These are phyloP conservation scores for Thymelicus sylvestris DNA, from an alignment of 2,888 invertebrate species.

Conservation along the genomic window DNA sequence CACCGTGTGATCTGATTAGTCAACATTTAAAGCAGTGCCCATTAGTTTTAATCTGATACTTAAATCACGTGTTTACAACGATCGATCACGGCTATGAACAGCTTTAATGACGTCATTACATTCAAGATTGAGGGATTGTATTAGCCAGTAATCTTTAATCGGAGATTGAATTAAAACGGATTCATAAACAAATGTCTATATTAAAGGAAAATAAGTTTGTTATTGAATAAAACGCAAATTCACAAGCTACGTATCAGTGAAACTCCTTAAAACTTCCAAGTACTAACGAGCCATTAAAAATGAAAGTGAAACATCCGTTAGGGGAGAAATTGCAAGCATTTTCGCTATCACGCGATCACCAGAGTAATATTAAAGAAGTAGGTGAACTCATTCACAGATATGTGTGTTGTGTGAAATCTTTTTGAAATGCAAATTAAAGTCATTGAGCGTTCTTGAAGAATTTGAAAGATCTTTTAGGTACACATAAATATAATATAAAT, in stretches of 20 bases:
- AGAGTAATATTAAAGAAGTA: background rate
- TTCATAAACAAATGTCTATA: no score
- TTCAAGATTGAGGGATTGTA: background rate
- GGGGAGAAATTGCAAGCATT: slow-evolving; percentile 12
- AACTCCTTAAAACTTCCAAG: slow-evolving; percentile 29
- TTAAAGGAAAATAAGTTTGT: no score
- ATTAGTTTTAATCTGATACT: slow-evolving; percentile 24
- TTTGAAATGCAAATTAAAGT: no score
- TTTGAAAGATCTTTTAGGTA: no score
- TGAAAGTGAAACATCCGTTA: slow-evolving; percentile 30
- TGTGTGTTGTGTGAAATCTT: no score
- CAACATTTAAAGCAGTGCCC: slow-evolving; percentile 20
- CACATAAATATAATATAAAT: no score
- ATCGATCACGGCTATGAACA: slow-evolving; percentile 12
- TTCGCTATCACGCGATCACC: slow-evolving; percentile 22
- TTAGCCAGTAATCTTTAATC: background rate
- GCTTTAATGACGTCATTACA: background rate
- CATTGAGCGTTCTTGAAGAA: no score
- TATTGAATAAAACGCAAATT: no score
- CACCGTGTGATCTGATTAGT: slow-evolving; percentile 33
- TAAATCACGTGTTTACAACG: background rate
- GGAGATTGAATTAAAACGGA: no score
- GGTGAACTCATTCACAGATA: background rate
- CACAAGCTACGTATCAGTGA: slow-evolving; percentile 12
- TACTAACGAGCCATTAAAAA: slow-evolving; percentile 28